Conservation (phyloP, 2,797 vertebrate species). For the Karalla daura region DNA sequence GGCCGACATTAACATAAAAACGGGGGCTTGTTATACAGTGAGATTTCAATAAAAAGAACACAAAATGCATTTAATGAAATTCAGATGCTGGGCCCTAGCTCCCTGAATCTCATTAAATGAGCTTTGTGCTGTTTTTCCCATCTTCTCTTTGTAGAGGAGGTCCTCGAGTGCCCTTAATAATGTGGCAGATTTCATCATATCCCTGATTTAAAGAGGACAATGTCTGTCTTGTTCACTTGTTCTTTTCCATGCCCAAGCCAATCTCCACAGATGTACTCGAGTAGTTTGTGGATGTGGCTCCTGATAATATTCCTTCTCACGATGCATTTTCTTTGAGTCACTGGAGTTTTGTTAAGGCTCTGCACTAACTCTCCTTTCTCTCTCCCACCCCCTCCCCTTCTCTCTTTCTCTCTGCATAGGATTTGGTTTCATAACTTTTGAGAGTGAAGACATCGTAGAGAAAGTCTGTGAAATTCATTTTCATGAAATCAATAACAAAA, state of each 20-base stretch:
- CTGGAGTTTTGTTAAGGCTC: conserved; percentile 62
- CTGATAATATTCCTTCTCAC: conserved; percentile 63
- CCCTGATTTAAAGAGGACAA: conserved; percentile 83
- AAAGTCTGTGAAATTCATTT: conserved; percentile 99
- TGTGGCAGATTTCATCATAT: conserved; percentile 86
- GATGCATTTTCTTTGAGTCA: conserved; percentile 59
- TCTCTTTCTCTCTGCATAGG: conserved; percentile 84
- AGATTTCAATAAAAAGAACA: conserved; percentile 87
- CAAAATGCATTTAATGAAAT: conserved; percentile 90
- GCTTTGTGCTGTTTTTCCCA: conserved; percentile 85
- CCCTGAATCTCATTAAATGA: conserved; percentile 88
- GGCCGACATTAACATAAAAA: conserved; percentile 85
- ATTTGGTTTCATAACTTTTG: conserved; percentile 99
- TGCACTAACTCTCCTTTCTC: conserved; percentile 62
- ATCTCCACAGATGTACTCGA: conserved; percentile 66
- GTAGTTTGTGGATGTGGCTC: conserved; percentile 67
- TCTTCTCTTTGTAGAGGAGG: conserved; percentile 81
- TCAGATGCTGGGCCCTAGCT: conserved; percentile 82
- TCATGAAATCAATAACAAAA: conserved; percentile 99
- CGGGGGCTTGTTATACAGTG: conserved; percentile 86
- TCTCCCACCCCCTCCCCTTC: conserved; percentile 23
- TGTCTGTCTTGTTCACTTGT: conserved; percentile 80
- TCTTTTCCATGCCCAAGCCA: conserved; percentile 66
- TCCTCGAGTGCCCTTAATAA: conserved; percentile 83
- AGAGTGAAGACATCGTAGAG: conserved; percentile 99